Evolutionary conservation across 2,113 vertebrate species (phyloP).

Genomic region (Rhinolophus sinicus): DNA sequence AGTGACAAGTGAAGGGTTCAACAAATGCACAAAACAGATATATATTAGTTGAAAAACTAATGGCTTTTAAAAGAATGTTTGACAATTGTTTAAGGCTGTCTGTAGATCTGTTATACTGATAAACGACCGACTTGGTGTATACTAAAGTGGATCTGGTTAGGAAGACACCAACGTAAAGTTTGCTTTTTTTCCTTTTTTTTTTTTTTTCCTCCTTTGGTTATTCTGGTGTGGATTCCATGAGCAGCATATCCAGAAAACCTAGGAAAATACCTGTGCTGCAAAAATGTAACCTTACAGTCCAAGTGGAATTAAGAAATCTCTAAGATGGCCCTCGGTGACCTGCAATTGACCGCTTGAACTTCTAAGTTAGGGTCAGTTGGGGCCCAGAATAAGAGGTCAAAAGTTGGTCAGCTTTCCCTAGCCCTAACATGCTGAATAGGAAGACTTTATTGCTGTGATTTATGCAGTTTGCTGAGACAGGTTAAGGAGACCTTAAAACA

Average conservation of each 20-base stretch:
- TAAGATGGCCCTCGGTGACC: constrained; percentile 89
- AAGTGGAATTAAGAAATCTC: constrained; percentile 86
- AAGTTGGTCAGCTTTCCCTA: constrained; percentile 91
- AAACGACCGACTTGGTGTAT: constrained; percentile 85
- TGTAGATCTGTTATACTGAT: constrained; percentile 92
- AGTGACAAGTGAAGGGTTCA: constrained; percentile 89
- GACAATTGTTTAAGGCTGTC: constrained; percentile 93
- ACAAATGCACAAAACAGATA: constrained; percentile 89
- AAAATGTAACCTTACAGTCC: constrained; percentile 86
- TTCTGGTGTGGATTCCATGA: constrained; percentile 52
- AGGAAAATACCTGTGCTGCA: constrained; percentile 81
- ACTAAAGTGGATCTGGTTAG: constrained; percentile 66
- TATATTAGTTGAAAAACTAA: constrained; percentile 91
- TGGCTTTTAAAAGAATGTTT: constrained; percentile 92
- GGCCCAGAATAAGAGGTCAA: constrained; percentile 94
- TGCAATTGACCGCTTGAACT: constrained; percentile 97
- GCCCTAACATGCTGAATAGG: constrained; percentile 87
- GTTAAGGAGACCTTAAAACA: constrained; percentile 91
- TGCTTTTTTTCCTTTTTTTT: constrained; percentile 10
- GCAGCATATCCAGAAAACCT: constrained; percentile 48
- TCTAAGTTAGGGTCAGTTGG: constrained; percentile 92
- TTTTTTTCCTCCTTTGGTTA: fast-evolving
- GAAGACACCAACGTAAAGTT: constrained; percentile 61
- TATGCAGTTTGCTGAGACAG: constrained; percentile 93
- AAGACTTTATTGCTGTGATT: constrained; percentile 94